Percentiles rank a stretch among this genome's conserved stretches.
Conservation (phyloP, 2,888 invertebrate genomes). For the Osedax frankpressi region DNA sequence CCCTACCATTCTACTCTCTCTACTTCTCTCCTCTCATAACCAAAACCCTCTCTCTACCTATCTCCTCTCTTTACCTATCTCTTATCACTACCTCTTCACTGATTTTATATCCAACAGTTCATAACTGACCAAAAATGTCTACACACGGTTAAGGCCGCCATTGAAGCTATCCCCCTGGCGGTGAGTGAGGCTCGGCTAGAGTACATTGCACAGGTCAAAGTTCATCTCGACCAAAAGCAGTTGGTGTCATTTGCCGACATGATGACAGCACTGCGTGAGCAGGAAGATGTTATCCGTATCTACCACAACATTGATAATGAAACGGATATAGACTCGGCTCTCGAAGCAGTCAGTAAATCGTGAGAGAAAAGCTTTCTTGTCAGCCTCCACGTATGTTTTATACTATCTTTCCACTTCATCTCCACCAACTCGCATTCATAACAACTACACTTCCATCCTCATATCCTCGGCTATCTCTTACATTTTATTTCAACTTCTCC, state of each 20-base stretch:
- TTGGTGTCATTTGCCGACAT: constrained; percentile 48
- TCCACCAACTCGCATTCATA: too few species aligned
- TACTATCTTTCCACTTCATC: too few species aligned
- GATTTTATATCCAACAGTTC: constrained; percentile 49
- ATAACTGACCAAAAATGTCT: constrained; percentile 51
- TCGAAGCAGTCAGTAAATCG: too few species aligned
- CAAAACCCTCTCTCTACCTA: too few species aligned
- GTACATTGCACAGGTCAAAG: constrained; percentile 48
- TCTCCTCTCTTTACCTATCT: too few species aligned
- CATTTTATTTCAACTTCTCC: too few species aligned
- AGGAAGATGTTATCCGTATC: constrained; percentile 54
- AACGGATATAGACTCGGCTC: not conserved
- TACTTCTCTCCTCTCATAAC: too few species aligned
- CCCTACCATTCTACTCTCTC: too few species aligned
- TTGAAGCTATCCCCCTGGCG: constrained; percentile 48
- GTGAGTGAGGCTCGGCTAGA: constrained; percentile 48
- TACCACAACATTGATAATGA: constrained; percentile 32
- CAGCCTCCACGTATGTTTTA: too few species aligned
- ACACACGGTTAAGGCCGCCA: constrained; percentile 47
- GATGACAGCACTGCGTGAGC: constrained; percentile 50
- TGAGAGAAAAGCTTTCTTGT: too few species aligned
- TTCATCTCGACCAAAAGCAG: constrained; percentile 50
- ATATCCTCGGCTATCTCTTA: too few species aligned
- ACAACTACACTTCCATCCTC: too few species aligned
- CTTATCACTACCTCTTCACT: not conserved